Conservation (phyloP, 2,113 vertebrate genomes). For the Trematocara stigmaticum region DNA sequence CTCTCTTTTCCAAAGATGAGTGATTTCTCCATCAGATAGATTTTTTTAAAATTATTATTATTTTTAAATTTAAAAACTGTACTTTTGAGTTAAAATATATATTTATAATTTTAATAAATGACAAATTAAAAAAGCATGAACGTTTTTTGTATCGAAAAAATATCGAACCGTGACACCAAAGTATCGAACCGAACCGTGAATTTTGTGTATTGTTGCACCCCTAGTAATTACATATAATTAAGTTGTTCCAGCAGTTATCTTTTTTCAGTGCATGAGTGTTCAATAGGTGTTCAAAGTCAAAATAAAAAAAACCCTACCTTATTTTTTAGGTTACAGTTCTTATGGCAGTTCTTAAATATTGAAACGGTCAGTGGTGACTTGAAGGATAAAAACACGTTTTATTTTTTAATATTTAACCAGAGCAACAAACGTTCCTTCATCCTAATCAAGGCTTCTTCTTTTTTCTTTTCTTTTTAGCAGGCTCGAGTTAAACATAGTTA, state of each 20-base stretch:
- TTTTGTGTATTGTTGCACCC: too few relatives aligned
- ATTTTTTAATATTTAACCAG: not conserved
- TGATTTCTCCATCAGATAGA: too few relatives aligned
- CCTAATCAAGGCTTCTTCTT: not conserved
- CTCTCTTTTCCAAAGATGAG: too few relatives aligned
- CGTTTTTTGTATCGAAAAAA: too few relatives aligned
- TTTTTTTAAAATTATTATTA: too few relatives aligned
- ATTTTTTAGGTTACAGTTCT: not conserved
- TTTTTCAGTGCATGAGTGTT: not conserved
- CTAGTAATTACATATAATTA: not conserved
- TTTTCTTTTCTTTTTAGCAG: not conserved
- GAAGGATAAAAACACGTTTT: not conserved
- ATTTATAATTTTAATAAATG: too few relatives aligned
- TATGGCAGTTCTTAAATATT: not conserved
- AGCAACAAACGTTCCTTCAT: not conserved
- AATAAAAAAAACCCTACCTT: fast-evolving
- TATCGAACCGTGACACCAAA: too few relatives aligned
- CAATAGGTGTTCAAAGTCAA: not conserved
- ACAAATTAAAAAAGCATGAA: too few relatives aligned
- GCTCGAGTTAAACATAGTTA: not conserved
- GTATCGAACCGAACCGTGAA: too few relatives aligned
- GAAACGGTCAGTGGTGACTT: not conserved
- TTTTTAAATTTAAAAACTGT: too few relatives aligned
- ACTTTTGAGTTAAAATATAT: too few relatives aligned
- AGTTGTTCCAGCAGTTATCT: not conserved